These are phyloP conservation scores for Palythoa grandis DNA, from an alignment of 92 coral and sea anemone genomes.

Conservation along the genomic window DNA sequence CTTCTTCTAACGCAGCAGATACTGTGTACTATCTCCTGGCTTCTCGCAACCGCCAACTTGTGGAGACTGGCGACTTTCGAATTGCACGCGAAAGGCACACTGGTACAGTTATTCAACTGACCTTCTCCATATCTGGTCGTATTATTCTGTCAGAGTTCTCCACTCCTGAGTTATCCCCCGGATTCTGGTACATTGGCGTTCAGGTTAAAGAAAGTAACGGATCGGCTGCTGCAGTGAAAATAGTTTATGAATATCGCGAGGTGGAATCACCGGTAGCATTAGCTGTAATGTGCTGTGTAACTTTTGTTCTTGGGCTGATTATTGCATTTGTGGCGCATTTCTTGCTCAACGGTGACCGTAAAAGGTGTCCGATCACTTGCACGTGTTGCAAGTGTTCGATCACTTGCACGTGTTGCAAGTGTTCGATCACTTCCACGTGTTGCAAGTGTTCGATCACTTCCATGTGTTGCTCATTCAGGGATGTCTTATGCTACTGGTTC, in stretches of 20 bases:
- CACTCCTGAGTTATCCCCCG: slow-evolving; percentile 68
- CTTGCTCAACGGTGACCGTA: slow-evolving; percentile 74
- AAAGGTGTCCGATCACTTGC: background rate
- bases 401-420: slow-evolving; percentile 5
- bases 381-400: background rate
- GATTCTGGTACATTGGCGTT: slow-evolving; percentile 90
- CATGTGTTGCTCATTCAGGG: slow-evolving; percentile 33
- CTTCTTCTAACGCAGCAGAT: slow-evolving; percentile 54
- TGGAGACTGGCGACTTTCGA: slow-evolving; percentile 56
- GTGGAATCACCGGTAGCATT: slow-evolving; percentile 59
- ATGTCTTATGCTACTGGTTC: slow-evolving; percentile 69
- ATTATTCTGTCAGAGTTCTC: slow-evolving; percentile 85
- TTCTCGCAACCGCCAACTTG: slow-evolving; percentile 64
- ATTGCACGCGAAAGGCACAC: slow-evolving; percentile 40
- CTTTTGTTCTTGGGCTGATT: slow-evolving; percentile 62
- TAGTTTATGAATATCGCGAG: slow-evolving; percentile 60
- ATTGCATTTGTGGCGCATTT: slow-evolving; percentile 84
- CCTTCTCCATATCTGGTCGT: slow-evolving; percentile 86
- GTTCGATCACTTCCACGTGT: background rate
- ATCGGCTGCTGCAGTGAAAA: slow-evolving; percentile 44
- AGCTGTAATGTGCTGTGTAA: slow-evolving; percentile 55
- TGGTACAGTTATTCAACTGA: slow-evolving; percentile 46
- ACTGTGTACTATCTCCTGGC: slow-evolving; percentile 69
- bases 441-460: background rate
- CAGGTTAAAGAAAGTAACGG: slow-evolving; percentile 36